Conservation (phyloP, 2,888 invertebrate genomes). For the Sarcophaga variegata region DNA sequence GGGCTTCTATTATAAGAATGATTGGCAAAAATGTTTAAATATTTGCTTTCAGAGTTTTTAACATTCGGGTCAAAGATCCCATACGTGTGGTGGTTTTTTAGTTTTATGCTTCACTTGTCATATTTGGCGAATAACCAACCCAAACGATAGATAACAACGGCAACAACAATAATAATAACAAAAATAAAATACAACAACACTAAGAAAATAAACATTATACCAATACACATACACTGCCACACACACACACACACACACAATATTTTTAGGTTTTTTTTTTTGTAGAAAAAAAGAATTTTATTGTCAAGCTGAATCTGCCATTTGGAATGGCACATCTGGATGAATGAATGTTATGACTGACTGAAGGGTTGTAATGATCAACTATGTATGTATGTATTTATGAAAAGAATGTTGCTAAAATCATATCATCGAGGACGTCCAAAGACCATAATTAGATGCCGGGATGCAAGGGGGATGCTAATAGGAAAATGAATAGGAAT, state of each 20-base stretch:
- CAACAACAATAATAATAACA: not conserved
- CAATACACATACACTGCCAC: not conserved
- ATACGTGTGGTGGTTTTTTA: constrained; percentile 54
- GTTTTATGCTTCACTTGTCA: constrained; percentile 63
- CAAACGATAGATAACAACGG: constrained; percentile 46
- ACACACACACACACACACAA: too few relatives aligned
- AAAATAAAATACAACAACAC: constrained; percentile 8
- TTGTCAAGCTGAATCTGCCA: constrained; percentile 38
- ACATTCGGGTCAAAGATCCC: constrained; percentile 60
- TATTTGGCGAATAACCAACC: constrained; percentile 56
- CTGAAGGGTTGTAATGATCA: too few relatives aligned
- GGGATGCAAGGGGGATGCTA: too few relatives aligned
- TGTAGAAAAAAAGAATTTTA: not conserved
- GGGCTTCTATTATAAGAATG: constrained; percentile 35
- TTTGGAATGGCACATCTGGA: constrained; percentile 51
- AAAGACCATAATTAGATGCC: too few relatives aligned
- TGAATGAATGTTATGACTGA: constrained; percentile 27
- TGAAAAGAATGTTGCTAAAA: too few relatives aligned
- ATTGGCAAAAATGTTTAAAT: constrained; percentile 57
- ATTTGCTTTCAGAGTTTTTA: constrained; percentile 41
- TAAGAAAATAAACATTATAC: not conserved
- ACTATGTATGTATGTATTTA: too few relatives aligned
- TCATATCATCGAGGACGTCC: too few relatives aligned
- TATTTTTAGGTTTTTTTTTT: too few relatives aligned
- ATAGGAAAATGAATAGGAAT: too few relatives aligned